Evolutionary conservation across 2,888 invertebrate genomes (phyloP).

Genomic region (Brachyptera putata): DNA sequence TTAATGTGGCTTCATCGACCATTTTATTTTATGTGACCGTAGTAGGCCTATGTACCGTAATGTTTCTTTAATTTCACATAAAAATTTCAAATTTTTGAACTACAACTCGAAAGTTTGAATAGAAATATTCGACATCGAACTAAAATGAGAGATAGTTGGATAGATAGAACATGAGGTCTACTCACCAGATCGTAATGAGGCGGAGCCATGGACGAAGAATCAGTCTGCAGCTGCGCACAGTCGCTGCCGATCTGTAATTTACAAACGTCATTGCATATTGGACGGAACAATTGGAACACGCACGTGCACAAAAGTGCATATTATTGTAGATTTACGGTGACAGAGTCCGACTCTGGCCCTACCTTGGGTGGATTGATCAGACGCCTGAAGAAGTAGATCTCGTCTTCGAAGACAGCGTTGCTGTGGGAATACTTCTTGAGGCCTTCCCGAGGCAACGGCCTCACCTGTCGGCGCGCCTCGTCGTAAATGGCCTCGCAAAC

Average conservation of each 20-base stretch:
- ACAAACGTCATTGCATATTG: too few species aligned
- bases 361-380: slow-evolving; percentile 62
- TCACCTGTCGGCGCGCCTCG: slow-evolving; percentile 75
- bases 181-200: slow-evolving; percentile 32
- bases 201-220: slow-evolving; percentile 21
- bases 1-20: too few species aligned
- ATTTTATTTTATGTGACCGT: too few species aligned
- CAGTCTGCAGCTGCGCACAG: slow-evolving; percentile 31
- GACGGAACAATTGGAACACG: too few species aligned
- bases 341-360: slow-evolving; percentile 34
- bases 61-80: too few species aligned
- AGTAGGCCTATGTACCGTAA: too few species aligned
- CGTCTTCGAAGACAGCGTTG: slow-evolving; percentile 86
- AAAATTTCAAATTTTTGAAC: too few species aligned
- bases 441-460: slow-evolving; percentile 64
- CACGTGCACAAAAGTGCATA: too few species aligned
- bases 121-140: too few species aligned
- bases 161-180: too few species aligned
- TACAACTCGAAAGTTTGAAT: too few species aligned
- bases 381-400: slow-evolving; percentile 76
- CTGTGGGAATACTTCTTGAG: slow-evolving; percentile 78
- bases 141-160: too few species aligned
- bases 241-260: slow-evolving; percentile 36
- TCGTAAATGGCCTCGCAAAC: slow-evolving; percentile 91
- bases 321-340: not conserved